Evolutionary conservation across 2,888 invertebrate species (phyloP), one percentile per base, ranked within the genome.

Genomic region (Diachrysia chrysitis): DNA sequence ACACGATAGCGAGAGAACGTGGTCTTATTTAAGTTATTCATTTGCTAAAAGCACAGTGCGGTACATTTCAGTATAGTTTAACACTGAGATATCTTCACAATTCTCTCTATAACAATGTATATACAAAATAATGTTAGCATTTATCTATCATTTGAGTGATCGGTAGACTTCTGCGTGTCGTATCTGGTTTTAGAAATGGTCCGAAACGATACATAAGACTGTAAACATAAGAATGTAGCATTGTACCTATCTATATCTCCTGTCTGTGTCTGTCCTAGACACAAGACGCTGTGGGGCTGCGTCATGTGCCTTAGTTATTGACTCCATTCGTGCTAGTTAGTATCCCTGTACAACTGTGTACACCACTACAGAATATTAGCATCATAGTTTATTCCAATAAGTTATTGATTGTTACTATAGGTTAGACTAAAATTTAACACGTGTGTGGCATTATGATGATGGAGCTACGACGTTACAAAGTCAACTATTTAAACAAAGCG

Each of bases 401-500:
- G 42, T n/a, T 42, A 42, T 42, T 42, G n/a, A 42, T n/a, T 42
- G 42, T 42, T 42, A 42, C 42, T n/a, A n/a, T 14, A n/a, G 42
- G 42, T n/a, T n/a, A 37, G 37, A 16, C 16, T 37, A n/a, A n/a
- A n/a, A n/a, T n/a, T n/a, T n/a, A n/a, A n/a, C n/a, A n/a, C n/a
- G n/a, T n/a, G 10, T 37, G 37, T 3, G 16, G 16, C 35, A 14
- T 16, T 42, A 42, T 42, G 7, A 42, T n/a, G n/a, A n/a, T 42
- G 14, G 42, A 42, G 42, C 16, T 42, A 5, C 7, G 1, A 1
- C n/a, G n/a, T 42, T n/a, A 42, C 42, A 42, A 42, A 42, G 42
- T n/a, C 5, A 58, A 71, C 61, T 71, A 76, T 71, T 64, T 66
- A 42, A 66, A 12, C 35, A 51, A n/a, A n/a, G 16, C 51, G 37